Evolutionary conservation across 2,113 vertebrate genomes (phyloP).

Genomic region (Pogona vitticeps): DNA sequence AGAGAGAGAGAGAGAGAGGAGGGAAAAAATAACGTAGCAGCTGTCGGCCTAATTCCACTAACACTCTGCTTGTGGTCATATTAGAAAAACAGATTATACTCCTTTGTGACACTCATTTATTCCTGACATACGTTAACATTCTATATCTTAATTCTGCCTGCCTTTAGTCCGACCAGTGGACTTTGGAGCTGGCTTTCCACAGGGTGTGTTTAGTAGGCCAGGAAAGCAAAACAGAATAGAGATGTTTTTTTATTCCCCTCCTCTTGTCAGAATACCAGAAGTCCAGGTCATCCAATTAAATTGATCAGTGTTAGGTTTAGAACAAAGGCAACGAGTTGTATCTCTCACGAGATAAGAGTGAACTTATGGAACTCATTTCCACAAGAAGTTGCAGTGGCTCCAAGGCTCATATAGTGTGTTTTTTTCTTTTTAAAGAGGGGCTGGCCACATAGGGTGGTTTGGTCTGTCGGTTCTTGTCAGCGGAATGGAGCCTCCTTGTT

Average conservation of each 20-base stretch:
- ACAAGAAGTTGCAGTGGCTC: neutral
- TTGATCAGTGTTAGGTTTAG: neutral
- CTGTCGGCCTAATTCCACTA: slow-evolving; percentile 96
- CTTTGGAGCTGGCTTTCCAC: neutral
- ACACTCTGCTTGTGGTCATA: slow-evolving; percentile 94
- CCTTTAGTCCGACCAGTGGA: slow-evolving; percentile 34
- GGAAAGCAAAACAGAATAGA: neutral
- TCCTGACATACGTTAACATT: slow-evolving; percentile 92
- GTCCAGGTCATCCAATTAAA: neutral
- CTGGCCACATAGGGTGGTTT: neutral
- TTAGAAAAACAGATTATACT: slow-evolving; percentile 95
- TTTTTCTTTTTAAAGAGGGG: neutral
- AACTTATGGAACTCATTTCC: neutral
- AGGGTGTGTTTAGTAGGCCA: neutral
- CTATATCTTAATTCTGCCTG: slow-evolving; percentile 85
- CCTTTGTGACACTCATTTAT: slow-evolving; percentile 87
- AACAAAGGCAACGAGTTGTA: neutral
- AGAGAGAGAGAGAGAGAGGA: slow-evolving; percentile 70
- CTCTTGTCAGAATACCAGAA: neutral
- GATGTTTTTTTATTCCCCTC: neutral
- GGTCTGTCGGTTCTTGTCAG: no score
- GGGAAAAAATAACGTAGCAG: slow-evolving; percentile 79
- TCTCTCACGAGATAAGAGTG: neutral
- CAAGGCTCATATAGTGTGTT: neutral
- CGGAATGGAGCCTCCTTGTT: no score